Conservation (phyloP, 2,113 vertebrate species). For the Pomatorhinus ruficollis region DNA sequence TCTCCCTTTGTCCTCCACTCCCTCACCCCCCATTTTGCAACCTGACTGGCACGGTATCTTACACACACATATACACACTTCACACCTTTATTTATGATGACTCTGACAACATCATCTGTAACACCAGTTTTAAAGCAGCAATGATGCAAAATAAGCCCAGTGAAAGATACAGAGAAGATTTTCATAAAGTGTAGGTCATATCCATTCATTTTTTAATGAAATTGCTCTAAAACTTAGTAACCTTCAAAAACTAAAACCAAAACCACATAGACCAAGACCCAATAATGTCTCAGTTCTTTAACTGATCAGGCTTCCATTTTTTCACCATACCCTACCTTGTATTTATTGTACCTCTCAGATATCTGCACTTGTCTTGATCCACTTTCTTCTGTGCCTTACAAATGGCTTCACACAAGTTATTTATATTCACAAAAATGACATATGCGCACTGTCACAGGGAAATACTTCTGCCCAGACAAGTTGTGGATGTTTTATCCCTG, state of each 20-base stretch:
- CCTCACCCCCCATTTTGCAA: neutral
- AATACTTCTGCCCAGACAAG: neutral
- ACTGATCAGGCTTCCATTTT: neutral
- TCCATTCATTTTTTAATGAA: neutral
- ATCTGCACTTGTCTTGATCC: neutral
- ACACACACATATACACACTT: neutral
- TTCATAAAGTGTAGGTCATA: neutral
- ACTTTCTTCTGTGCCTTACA: neutral
- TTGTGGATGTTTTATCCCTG: neutral
- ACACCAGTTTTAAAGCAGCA: neutral
- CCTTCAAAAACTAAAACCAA: neutral
- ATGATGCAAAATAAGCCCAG: neutral
- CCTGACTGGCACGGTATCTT: neutral
- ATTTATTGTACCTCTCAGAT: neutral
- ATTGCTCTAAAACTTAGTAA: neutral
- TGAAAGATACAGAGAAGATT: neutral
- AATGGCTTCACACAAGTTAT: neutral
- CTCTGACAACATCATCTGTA: neutral
- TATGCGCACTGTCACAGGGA: neutral
- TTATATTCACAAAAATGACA: neutral
- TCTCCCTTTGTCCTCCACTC: neutral
- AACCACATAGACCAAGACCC: neutral
- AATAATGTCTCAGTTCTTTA: neutral
- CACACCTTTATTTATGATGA: neutral
- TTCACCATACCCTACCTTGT: neutral